Evolutionary conservation across 2,797 vertebrate species (phyloP), one percentile per base, ranked within the genome.

Genomic region (Mareca strepera): DNA sequence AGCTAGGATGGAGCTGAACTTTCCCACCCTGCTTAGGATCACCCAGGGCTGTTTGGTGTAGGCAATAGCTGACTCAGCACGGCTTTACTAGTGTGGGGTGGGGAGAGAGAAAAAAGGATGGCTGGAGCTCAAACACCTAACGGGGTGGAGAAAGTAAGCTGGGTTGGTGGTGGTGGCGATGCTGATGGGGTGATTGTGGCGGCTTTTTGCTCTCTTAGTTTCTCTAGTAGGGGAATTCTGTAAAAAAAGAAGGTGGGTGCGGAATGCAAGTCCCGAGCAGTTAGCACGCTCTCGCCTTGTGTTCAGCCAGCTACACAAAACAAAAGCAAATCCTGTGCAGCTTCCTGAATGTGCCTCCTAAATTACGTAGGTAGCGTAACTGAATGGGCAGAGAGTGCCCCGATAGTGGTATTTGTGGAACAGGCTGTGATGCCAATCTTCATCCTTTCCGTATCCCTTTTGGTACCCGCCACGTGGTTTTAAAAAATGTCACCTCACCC

Each of bases 71-170:
- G 81, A 48, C 52, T 87, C 75, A 48, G 68, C 50, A 18, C 0
- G 0, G 28, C 74, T 43, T 20, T 0, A 0, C 8, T 62, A 4
- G 14, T 11, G 37, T 64, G 79, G 15, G 35, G 23, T 13, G 14
- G 29, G 56, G 74, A 25, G 60, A 52, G 41, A 58, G 44, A 11
- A 79, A 35, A 25, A 10, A 66, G 21, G 70, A 35, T 76, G 58
- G 2, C 22, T 81, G 44, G 29, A 72, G 23, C 53, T 81, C 1
- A 0, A 31, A n/a, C 17, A n/a, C 11, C 10, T 41, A 8, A 28
- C 4, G 22, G 21, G 18, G 17, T 39, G 33, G 37, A 68, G 44
- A 28, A 48, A 48, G 44, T 73, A 75, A 48, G 23, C 44, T 31
- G 43, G 3, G 3, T 20, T 83, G 26, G 28, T 77, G 14, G 12